phyloP scores from a whole-genome alignment of 2,113 vertebrate species.

The Oceanodroma tethys region DNA sequence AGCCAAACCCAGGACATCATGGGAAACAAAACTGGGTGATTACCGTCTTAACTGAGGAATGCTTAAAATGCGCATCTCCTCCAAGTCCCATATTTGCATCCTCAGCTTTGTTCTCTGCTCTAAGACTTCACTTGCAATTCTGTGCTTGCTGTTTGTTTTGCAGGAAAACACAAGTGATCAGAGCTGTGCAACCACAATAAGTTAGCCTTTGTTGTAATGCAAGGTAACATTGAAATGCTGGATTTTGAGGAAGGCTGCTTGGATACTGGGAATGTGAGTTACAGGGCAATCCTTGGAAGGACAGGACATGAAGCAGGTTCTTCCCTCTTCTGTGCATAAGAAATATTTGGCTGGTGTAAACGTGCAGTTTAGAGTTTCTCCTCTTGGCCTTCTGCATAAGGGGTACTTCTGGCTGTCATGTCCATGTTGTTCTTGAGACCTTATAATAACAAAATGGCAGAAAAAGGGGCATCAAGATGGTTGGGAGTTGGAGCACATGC shows the following conservation, averaged over 20 bases:
- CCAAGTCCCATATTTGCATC: neutral
- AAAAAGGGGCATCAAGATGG: neutral
- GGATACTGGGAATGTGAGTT: neutral
- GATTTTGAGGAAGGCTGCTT: neutral
- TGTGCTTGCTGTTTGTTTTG: neutral
- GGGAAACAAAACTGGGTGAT: neutral
- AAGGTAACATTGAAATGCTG: neutral
- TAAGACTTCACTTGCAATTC: neutral
- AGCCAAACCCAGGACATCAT: neutral
- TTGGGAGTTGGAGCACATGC: neutral
- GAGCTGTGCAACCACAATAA: neutral
- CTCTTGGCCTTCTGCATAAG: neutral
- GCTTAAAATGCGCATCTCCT: neutral
- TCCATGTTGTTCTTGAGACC: neutral
- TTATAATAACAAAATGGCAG: neutral
- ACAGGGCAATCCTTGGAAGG: neutral
- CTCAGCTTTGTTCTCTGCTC: neutral
- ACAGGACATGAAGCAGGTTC: fast-evolving
- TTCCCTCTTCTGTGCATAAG: neutral
- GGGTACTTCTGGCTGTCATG: neutral
- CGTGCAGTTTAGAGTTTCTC: neutral
- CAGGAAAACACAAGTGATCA: neutral
- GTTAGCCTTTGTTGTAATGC: neutral
- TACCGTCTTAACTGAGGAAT: neutral
- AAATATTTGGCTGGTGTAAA: neutral